phyloP scores from a whole-genome alignment of 2,113 vertebrate genomes.

The Perccottus glenii region DNA sequence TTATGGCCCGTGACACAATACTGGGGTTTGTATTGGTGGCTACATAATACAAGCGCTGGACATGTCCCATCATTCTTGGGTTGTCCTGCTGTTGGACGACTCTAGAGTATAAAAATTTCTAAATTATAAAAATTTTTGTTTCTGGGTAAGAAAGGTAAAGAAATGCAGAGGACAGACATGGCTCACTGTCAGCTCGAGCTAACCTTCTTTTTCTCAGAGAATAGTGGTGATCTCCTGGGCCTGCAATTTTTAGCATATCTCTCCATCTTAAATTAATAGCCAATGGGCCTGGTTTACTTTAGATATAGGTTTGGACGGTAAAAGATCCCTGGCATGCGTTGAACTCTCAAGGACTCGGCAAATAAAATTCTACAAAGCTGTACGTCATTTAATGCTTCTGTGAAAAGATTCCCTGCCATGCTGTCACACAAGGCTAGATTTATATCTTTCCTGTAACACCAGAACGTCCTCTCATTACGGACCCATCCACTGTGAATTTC shows the following conservation, averaged over 20 bases:
- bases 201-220: constrained; percentile 46
- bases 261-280: constrained; percentile 65
- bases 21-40: neutral
- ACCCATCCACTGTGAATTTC: constrained; percentile 42
- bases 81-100: neutral
- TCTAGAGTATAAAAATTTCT: constrained; percentile 34
- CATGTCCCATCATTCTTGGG: too few relatives aligned
- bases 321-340: constrained; percentile 28
- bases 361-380: constrained; percentile 27
- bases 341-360: constrained; percentile 34
- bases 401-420: constrained; percentile 38
- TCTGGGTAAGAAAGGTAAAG: constrained; percentile 46
- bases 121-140: too few relatives aligned
- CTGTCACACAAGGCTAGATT: constrained; percentile 27
- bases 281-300: constrained; percentile 54
- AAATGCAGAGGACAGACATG: constrained; percentile 38
- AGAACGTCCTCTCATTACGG: constrained; percentile 56
- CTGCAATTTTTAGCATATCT: constrained; percentile 65
- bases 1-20: neutral
- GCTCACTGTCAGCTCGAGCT: constrained; percentile 47
- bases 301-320: constrained; percentile 64
- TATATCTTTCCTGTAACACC: constrained; percentile 34
- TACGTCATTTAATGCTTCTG: constrained; percentile 8
- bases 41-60: constrained; percentile 20
- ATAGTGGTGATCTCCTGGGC: constrained; percentile 43